Evolutionary conservation across 2,888 invertebrate species (phyloP), one percentile per base, ranked within the genome.

Genomic region (Acronicta aceris): DNA sequence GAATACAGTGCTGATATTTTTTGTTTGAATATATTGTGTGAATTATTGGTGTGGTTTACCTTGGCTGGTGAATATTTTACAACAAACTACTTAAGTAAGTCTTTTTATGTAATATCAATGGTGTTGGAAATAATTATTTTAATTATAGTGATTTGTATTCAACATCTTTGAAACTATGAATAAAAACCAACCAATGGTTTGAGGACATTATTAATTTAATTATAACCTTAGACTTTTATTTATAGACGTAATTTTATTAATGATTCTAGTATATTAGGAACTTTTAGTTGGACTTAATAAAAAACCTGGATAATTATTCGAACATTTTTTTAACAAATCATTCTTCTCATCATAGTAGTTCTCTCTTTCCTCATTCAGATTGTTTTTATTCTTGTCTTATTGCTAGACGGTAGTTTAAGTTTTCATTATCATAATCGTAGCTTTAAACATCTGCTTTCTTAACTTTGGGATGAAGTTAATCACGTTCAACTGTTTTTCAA

Each of bases 21-120:
- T 53, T 10, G 15, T 56, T 64, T 59, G 38, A 68, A 67, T 59
- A 65, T 64, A 70, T 65, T 70, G 66, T 65, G 76, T 71, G 57
- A 62, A 62, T 43, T 74, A 72, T 70, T 74, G 13, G 73, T 75
- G 73, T 75, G 55, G 76, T 78, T 77, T 64, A 59, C 76, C 73
- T 78, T 78, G 76, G 60, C 56, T 58, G 59, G 76, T 68, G 73
- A 72, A 52, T 74, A 62, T 63, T 51, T 53, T 60, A 42, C 60
- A 63, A 63, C 62, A 41, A 49, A 56, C 58, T 47, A 48, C 53
- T 59, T 48, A 55, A 50, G 76, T 77, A 74, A 76, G 78, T 77
- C 38, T 56, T 64, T 56, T 56, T 50, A 51, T 55, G 57, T 65
- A 59, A 61, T 56, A 41, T 61, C 30, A 50, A 33, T 17, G n/a